Conservation (phyloP, 2,113 vertebrate species). For the Colius striatus region DNA sequence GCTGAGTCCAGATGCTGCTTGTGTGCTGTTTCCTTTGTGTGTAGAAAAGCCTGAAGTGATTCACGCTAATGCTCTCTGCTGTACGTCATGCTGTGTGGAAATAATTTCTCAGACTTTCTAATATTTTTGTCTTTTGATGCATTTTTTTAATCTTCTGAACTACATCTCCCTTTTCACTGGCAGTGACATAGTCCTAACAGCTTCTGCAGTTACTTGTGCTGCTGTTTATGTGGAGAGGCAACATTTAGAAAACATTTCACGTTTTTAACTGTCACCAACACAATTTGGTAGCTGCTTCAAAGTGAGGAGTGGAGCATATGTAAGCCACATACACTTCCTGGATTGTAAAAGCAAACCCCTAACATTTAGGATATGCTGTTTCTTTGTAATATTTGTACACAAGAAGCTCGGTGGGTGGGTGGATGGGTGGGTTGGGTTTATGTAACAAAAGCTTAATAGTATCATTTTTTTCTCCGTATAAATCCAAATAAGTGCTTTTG, state of each 20-base stretch:
- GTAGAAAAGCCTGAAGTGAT: background rate
- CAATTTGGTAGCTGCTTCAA: background rate
- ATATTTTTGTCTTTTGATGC: background rate
- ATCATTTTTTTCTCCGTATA: background rate
- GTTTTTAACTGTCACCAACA: background rate
- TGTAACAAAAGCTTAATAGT: background rate
- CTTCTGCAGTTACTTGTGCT: background rate
- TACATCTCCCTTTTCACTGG: background rate
- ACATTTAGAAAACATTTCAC: background rate
- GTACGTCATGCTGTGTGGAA: background rate
- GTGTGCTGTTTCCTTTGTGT: background rate
- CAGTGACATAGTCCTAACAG: background rate
- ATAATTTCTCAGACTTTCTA: background rate
- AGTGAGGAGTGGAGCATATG: background rate
- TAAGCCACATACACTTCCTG: background rate
- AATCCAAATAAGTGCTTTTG: background rate
- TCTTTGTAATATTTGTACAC: background rate
- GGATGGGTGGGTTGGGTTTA: background rate
- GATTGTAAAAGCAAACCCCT: background rate
- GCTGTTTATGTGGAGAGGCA: background rate
- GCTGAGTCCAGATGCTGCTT: background rate
- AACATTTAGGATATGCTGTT: background rate
- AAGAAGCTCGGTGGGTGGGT: background rate
- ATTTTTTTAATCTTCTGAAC: background rate
- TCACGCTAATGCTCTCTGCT: background rate